These are phyloP conservation scores for Callosobruchus maculatus DNA, from an alignment of 2,888 invertebrate species.

Conservation along the genomic window DNA sequence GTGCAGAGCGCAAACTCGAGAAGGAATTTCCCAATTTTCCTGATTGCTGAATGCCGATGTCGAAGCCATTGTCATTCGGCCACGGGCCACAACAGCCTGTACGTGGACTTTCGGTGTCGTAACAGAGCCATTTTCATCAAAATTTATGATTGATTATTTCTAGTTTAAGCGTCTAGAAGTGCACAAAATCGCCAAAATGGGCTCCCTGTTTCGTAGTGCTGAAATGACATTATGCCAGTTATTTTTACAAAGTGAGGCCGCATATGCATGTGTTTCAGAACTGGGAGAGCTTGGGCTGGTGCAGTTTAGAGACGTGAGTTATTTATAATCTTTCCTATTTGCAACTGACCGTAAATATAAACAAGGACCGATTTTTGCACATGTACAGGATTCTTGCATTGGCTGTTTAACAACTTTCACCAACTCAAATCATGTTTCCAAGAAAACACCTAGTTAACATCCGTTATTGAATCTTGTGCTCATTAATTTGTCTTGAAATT, in stretches of 20 bases:
- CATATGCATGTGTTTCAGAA: conserved; percentile 97
- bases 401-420: background rate
- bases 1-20: background rate
- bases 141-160: conserved; percentile 7
- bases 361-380: background rate
- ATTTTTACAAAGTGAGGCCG: conserved; percentile 96
- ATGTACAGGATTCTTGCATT: background rate
- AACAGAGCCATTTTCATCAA: background rate
- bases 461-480: background rate
- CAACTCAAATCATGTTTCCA: background rate
- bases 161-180: conserved; percentile 14
- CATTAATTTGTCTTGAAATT: no score
- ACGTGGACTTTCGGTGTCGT: conserved; percentile 7
- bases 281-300: conserved; percentile 95
- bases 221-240: conserved; percentile 99
- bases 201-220: conserved; percentile 93
- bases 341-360: background rate
- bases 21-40: background rate
- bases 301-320: conserved; percentile 91
- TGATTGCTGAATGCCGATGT: background rate
- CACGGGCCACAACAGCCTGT: conserved; percentile 16
- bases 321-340: background rate
- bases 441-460: background rate
- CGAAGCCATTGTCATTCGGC: conserved; percentile 18
- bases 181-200: conserved; percentile 56